Percentiles rank a stretch among this genome's conserved stretches.
These are phyloP conservation scores for Bovichtus variegatus DNA, from an alignment of 2,797 vertebrate genomes.

Conservation along the genomic window DNA sequence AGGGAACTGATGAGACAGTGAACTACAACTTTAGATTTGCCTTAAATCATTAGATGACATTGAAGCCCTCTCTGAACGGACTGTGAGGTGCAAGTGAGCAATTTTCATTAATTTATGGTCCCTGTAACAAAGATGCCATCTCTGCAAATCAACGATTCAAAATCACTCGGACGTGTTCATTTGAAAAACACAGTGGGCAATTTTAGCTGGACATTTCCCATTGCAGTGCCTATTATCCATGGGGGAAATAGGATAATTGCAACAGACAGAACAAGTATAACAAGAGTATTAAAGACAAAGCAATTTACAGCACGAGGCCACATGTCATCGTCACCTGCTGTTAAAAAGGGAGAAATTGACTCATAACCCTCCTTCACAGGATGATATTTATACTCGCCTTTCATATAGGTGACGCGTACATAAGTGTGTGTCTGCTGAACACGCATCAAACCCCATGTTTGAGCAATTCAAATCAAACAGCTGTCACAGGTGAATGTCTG, in stretches of 20 bases:
- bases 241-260: background rate
- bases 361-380: background rate
- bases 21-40: conserved; percentile 11
- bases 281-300: background rate
- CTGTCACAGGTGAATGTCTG: background rate
- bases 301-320: background rate
- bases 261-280: background rate
- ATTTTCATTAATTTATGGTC: background rate
- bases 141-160: background rate
- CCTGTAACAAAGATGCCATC: background rate
- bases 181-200: background rate
- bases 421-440: background rate
- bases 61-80: background rate
- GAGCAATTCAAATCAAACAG: conserved; percentile 12
- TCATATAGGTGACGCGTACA: background rate
- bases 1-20: conserved; percentile 9
- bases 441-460: background rate
- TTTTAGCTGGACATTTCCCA: background rate
- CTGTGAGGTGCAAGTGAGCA: background rate
- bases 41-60: background rate
- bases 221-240: background rate
- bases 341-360: background rate
- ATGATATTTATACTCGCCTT: background rate
- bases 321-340: accelerated
- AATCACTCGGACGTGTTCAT: background rate